These are phyloP conservation scores for Ericerus pela DNA, from an alignment of 1,140 invertebrate species.

Conservation along the genomic window DNA sequence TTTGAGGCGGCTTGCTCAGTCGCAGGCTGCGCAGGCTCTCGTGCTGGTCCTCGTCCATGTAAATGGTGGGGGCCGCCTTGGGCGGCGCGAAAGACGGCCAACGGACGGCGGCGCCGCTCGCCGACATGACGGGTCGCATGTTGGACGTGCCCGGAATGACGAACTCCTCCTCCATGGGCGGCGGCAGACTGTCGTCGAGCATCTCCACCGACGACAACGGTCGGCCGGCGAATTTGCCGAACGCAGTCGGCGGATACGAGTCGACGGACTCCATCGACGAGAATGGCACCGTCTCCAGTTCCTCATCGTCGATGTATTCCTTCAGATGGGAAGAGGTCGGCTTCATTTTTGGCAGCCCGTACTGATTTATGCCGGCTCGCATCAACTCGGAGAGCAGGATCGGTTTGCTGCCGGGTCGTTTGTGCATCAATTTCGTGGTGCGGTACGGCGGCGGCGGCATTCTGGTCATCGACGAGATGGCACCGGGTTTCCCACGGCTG, in stretches of 20 bases:
- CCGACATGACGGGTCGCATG: not conserved
- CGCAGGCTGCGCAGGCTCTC: not conserved
- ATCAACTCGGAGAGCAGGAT: constrained; percentile 1
- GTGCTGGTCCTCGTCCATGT: not conserved
- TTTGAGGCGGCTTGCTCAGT: not conserved
- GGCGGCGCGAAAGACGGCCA: not conserved
- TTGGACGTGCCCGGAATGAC: not conserved
- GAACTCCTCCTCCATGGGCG: not conserved
- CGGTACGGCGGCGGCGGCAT: no score
- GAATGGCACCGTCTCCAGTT: not conserved
- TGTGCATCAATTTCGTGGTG: not conserved
- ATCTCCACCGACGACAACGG: not conserved
- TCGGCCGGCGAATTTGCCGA: not conserved
- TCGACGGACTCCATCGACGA: not conserved
- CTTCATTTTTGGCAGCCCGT: not conserved
- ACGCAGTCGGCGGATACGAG: not conserved
- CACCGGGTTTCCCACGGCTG: not conserved
- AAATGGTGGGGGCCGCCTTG: not conserved
- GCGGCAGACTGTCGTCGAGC: not conserved
- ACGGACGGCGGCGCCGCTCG: not conserved
- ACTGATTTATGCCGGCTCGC: not conserved
- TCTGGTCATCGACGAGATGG: not conserved
- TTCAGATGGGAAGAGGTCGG: not conserved
- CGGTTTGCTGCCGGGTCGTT: not conserved
- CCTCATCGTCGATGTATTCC: constrained; percentile 1